Percentiles rank a stretch among this genome's conserved stretches.
Evolutionary conservation across 2,888 invertebrate genomes (phyloP).

Genomic region (Pristionchus entomophagus): DNA sequence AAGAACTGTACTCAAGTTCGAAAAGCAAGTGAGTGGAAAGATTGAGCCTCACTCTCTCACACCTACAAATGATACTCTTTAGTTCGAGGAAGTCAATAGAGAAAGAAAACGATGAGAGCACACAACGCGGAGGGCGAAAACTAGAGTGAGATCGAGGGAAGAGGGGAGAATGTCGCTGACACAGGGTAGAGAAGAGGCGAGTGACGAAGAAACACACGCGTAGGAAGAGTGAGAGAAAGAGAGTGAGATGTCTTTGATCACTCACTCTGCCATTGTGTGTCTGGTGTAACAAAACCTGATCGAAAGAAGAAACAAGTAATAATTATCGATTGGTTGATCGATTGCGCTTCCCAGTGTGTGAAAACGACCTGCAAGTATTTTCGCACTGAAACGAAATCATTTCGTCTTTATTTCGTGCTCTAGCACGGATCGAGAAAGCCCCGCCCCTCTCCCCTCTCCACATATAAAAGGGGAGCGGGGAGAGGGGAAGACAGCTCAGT

Average conservation of each 20-base stretch:
- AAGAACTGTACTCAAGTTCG: too few species aligned
- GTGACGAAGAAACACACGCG: neutral
- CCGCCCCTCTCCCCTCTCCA: conserved; percentile 1
- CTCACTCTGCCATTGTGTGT: neutral
- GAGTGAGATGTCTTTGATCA: neutral
- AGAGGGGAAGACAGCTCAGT: too few species aligned
- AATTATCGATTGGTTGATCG: neutral
- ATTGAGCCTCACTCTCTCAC: too few species aligned
- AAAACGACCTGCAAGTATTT: neutral
- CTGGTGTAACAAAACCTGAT: too few species aligned
- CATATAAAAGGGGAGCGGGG: conserved; percentile 9
- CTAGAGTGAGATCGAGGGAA: too few species aligned
- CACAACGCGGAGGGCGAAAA: neutral
- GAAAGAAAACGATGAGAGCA: too few species aligned
- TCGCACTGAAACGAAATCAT: too few species aligned
- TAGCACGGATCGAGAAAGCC: too few species aligned
- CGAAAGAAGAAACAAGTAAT: neutral
- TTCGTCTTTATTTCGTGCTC: too few species aligned
- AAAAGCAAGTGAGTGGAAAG: too few species aligned
- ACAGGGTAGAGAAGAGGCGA: conserved; percentile 25
- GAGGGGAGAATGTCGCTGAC: neutral
- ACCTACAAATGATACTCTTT: too few species aligned
- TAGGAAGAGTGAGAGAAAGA: neutral
- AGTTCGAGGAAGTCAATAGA: too few species aligned
- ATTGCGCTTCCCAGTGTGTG: neutral